phyloP scores from a whole-genome alignment of 2,113 vertebrate genomes.

The Vidua macroura region DNA sequence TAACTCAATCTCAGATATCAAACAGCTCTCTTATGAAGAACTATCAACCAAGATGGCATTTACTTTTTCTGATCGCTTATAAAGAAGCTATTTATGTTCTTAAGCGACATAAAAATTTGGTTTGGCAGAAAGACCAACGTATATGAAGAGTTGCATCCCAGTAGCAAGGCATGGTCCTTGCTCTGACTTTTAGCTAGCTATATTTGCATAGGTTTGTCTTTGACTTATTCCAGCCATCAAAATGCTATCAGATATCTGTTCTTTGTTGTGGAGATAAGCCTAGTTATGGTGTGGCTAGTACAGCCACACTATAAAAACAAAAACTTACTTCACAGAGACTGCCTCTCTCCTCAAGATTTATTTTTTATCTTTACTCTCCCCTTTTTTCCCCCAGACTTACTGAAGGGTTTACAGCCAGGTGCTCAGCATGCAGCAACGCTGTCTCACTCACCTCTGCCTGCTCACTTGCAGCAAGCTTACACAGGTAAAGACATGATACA shows the following conservation, averaged over 20 bases:
- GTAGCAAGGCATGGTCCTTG: background rate
- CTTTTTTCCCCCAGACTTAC: constrained; percentile 79
- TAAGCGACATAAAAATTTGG: background rate
- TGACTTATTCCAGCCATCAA: background rate
- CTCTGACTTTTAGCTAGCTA: background rate
- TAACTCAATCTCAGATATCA: background rate
- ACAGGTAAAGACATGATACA: constrained; percentile 79
- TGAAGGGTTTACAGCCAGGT: constrained; percentile 97
- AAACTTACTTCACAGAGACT: background rate
- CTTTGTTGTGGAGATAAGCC: background rate
- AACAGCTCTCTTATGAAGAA: background rate
- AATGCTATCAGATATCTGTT: background rate
- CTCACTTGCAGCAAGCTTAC: constrained; percentile 93
- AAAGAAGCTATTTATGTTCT: background rate
- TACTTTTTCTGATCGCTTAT: background rate
- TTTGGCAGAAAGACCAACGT: background rate
- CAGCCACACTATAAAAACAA: background rate
- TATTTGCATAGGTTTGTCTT: background rate
- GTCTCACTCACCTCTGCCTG: constrained; percentile 87
- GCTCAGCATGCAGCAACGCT: constrained; percentile 81
- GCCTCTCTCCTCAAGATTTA: background rate
- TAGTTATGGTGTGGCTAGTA: background rate
- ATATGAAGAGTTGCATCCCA: background rate
- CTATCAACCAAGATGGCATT: background rate
- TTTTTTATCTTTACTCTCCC: background rate